A percentile compares a stretch with the other conserved stretches of the same genome.
phyloP scores from a whole-genome alignment of 1,140 invertebrate species.

The Trichonephila clavata region DNA sequence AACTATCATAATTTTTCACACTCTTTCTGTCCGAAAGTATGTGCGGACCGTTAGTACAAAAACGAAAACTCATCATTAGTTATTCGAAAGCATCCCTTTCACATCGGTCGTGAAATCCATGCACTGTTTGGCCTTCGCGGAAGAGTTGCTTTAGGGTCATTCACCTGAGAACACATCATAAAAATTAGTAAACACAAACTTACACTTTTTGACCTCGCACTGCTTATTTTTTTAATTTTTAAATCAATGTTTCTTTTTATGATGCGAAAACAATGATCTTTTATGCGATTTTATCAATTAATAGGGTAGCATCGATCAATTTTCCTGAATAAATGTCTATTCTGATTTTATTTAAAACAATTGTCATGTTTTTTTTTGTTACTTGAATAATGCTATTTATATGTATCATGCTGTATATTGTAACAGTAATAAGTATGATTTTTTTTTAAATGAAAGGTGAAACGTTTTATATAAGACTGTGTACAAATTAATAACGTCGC shows the following conservation, averaged over 20 bases:
- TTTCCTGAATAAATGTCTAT: no score
- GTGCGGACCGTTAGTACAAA: background rate
- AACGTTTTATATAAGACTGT: no score
- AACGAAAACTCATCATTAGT: background rate
- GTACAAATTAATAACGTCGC: no score
- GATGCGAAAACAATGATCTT: no score
- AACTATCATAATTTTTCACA: background rate
- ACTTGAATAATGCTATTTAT: no score
- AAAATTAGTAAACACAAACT: slow-evolving; percentile 17
- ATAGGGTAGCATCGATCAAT: no score
- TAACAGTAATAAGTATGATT: no score
- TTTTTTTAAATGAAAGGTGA: no score
- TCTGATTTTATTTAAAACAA: no score
- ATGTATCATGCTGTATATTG: no score
- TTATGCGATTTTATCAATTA: no score
- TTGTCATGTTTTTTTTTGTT: no score
- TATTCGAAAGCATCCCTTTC: slow-evolving; percentile 32
- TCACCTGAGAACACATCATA: slow-evolving; percentile 38
- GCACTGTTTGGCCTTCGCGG: slow-evolving; percentile 32
- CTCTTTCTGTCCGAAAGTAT: background rate
- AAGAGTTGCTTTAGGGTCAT: slow-evolving; percentile 46
- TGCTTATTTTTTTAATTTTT: background rate
- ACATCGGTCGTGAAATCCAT: slow-evolving; percentile 2
- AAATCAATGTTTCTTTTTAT: background rate
- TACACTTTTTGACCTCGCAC: background rate